Evolutionary conservation across 1,140 invertebrate genomes (phyloP).

Genomic region (Spodoptera litura): DNA sequence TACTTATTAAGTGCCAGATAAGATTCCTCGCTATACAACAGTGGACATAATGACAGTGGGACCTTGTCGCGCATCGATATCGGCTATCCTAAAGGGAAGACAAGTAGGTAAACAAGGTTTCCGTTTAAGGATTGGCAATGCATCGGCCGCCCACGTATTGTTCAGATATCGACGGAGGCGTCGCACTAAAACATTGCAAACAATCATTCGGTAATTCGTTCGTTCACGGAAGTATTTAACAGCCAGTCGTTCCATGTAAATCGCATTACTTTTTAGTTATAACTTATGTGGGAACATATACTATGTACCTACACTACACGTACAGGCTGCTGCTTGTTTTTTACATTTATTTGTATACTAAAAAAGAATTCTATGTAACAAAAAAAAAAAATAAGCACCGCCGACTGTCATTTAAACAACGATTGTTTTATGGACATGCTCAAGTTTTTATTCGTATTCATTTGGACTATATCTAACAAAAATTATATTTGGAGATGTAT

Average conservation of each 20-base stretch:
- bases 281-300: conserved; percentile 61
- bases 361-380: not conserved
- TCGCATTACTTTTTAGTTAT: conserved; percentile 64
- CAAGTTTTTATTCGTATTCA: conserved; percentile 3
- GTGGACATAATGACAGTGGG: conserved; percentile 63
- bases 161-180: conserved; percentile 71
- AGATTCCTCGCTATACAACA: conserved; percentile 48
- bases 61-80: conserved; percentile 68
- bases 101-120: conserved; percentile 77
- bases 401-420: conserved; percentile 7
- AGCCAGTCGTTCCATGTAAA: conserved; percentile 62
- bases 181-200: conserved; percentile 75
- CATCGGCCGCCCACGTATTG: conserved; percentile 78
- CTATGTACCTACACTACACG: conserved; percentile 7
- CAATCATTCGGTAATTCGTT: conserved; percentile 74
- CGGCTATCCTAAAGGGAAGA: conserved; percentile 75
- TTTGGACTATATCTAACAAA: not conserved
- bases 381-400: conserved; percentile 8
- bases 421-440: conserved; percentile 7
- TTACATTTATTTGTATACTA: too few relatives aligned
- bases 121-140: conserved; percentile 77
- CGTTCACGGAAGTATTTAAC: conserved; percentile 79
- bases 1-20: conserved; percentile 55
- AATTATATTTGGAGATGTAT: not conserved
- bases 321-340: not conserved